Evolutionary conservation across 1,140 invertebrate genomes (phyloP), one percentile per base, ranked within the genome.

Genomic region (Polyergus mexicanus): DNA sequence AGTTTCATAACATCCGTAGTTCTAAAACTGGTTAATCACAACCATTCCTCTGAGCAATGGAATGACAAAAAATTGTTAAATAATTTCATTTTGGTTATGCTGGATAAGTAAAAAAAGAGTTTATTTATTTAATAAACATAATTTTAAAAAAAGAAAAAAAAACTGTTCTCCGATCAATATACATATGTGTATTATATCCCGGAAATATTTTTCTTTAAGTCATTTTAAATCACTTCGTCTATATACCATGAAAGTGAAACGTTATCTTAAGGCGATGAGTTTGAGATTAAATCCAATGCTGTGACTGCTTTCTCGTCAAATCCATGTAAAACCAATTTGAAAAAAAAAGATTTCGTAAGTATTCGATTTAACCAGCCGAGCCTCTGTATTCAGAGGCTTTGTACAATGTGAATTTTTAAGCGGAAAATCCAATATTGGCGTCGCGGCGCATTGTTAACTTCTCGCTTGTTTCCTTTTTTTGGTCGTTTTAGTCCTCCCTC

Each of bases 381-480:
- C 63, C n/a, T 65, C n/a, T 65, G 47, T 41, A 51, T 56, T 80
- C 77, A 25, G 47, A 51, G 63, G 16, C 47, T 80, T 69, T 69
- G 58, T 80, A 38, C 51, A 16, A 62, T 32, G 63, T 80, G 77
- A 80, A 80, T 86, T 87, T 78, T 87, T 87, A 86, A 87, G 78
- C 84, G 47, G 74, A 86, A 86, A 81, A 87, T 87, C 74, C 86
- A 87, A 87, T 86, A 86, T 86, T 72, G 84, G 54, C 51, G 51
- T 56, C 19, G 58, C 71, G 13, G 56, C 22, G 74, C 62, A 88
- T 86, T 88, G 86, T 88, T 68, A 74, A 86, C 76, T 76, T 88
- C 58, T 25, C 44, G 71, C 68, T 38, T 62, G 66, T 84, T 63
- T 72, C 66, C 85, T 66, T 44, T 74, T 41, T 41, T 68, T 83